Evolutionary conservation across 30 jellyfish, hydroid and myxozoan species (phyloP).

Genomic region (Nemopilema nomurai): DNA sequence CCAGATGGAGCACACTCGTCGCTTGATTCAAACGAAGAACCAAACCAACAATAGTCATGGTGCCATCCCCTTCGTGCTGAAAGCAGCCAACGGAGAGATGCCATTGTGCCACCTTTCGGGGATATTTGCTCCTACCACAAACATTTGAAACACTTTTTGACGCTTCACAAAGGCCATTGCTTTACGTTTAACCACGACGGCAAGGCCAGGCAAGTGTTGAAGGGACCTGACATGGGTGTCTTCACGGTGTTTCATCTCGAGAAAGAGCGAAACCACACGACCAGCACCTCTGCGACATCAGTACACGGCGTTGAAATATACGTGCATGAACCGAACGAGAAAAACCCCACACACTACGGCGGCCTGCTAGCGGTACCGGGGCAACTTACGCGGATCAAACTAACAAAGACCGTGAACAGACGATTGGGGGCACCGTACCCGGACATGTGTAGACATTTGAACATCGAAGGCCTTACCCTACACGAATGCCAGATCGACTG

Average conservation of each 20-base stretch:
- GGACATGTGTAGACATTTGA: conserved; percentile 18
- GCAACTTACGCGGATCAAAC: conserved; percentile 1
- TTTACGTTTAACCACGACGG: conserved; percentile 25
- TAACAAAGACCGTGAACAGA: conserved; percentile 8
- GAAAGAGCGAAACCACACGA: background rate
- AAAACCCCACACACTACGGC: background rate
- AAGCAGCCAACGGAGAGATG: conserved; percentile 3
- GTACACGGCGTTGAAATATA: conserved; percentile 14
- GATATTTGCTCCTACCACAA: conserved; percentile 6
- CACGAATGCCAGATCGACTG: conserved; percentile 32
- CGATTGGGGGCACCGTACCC: conserved; percentile 28
- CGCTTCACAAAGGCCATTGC: conserved; percentile 29
- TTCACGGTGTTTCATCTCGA: conserved; percentile 20
- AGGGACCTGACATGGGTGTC: conserved; percentile 21
- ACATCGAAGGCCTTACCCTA: background rate
- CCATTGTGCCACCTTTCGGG: conserved; percentile 45
- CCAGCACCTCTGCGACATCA: conserved; percentile 15
- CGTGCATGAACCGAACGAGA: conserved; percentile 1
- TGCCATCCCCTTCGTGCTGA: background rate
- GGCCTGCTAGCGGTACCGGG: conserved; percentile 41
- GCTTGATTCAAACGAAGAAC: background rate
- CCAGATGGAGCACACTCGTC: background rate
- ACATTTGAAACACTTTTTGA: background rate
- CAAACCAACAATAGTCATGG: background rate
- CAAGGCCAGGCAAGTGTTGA: conserved; percentile 6